phyloP scores from a whole-genome alignment of 2,888 invertebrate species.

The Catocala fraxini region DNA sequence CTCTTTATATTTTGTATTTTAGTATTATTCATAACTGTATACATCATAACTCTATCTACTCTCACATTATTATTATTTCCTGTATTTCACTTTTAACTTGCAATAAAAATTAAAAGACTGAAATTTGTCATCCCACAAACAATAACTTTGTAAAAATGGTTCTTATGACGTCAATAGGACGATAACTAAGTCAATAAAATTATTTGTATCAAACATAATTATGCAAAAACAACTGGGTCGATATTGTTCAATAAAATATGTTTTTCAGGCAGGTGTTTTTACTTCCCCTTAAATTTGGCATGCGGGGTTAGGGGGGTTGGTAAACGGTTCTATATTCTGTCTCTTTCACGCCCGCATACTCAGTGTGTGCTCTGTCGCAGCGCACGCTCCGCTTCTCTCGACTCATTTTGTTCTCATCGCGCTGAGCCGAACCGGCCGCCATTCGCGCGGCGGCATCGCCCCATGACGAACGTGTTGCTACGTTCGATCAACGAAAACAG shows the following conservation, averaged over 20 bases:
- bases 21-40: too few species aligned
- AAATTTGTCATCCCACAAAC: slow-evolving; percentile 26
- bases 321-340: slow-evolving; percentile 65
- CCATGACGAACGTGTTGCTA: slow-evolving; percentile 59
- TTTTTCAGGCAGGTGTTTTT: slow-evolving; percentile 63
- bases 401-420: slow-evolving; percentile 66
- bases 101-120: slow-evolving; percentile 40
- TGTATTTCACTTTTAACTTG: slow-evolving; percentile 15
- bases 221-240: slow-evolving; percentile 38
- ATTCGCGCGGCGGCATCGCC: slow-evolving; percentile 76
- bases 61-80: slow-evolving; percentile 2
- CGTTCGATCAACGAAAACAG: slow-evolving; percentile 64
- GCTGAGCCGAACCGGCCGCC: slow-evolving; percentile 33
- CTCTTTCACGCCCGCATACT: slow-evolving; percentile 52
- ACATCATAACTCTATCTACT: not conserved
- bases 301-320: slow-evolving; percentile 60
- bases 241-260: slow-evolving; percentile 46
- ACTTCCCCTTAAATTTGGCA: slow-evolving; percentile 66
- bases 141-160: slow-evolving; percentile 24
- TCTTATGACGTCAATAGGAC: slow-evolving; percentile 22
- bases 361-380: slow-evolving; percentile 57
- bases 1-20: too few species aligned
- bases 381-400: slow-evolving; percentile 68
- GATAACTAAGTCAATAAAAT: slow-evolving; percentile 30
- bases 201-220: slow-evolving; percentile 35